Conservation (phyloP, 2,797 vertebrate species). For the Eupleurogrammus muticus region DNA sequence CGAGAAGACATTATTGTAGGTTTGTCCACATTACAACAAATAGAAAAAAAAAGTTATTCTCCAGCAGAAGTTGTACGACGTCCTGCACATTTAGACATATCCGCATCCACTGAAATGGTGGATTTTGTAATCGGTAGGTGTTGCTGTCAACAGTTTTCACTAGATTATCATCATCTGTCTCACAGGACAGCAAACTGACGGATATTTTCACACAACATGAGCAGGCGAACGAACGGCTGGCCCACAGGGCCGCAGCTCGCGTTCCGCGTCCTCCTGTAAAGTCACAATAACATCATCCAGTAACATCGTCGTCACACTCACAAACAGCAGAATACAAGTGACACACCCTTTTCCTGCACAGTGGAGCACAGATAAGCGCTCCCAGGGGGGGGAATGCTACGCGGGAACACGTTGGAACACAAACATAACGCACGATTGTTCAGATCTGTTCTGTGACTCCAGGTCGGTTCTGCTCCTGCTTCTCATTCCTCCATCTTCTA, state of each 20-base stretch:
- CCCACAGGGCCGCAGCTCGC: conserved; percentile 17
- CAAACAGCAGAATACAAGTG: conserved; percentile 70
- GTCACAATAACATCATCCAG: conserved; percentile 66
- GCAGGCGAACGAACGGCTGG: conserved; percentile 38
- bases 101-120: too few species aligned
- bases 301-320: conserved; percentile 53
- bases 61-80: too few species aligned
- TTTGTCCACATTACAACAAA: not conserved
- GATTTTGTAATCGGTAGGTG: too few species aligned
- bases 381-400: conserved; percentile 53
- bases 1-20: not conserved
- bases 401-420: conserved; percentile 33
- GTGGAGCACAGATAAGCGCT: conserved; percentile 77
- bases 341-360: conserved; percentile 83
- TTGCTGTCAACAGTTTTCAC: too few species aligned
- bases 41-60: not conserved
- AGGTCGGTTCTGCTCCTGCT: conserved; percentile 6
- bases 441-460: conserved; percentile 40
- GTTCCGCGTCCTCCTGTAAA: conserved; percentile 39
- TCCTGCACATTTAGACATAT: too few species aligned
- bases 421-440: conserved; percentile 33
- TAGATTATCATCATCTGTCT: too few species aligned
- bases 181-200: not conserved
- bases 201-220: conserved; percentile 41
- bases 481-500: conserved; percentile 17